Conservation (phyloP, 2,797 vertebrate species). For the Harpagifer antarcticus region DNA sequence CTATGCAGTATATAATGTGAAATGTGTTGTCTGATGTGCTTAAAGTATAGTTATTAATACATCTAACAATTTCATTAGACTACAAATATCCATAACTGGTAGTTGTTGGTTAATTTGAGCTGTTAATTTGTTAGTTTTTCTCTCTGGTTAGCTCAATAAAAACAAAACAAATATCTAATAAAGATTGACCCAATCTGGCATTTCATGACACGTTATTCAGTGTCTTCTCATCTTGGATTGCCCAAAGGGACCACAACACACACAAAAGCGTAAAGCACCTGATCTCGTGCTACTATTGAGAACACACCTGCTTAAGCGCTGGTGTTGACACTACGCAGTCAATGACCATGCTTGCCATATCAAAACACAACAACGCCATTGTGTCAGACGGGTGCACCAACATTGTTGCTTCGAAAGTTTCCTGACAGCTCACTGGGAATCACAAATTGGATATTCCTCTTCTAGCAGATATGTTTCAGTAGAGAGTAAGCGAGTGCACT, state of each 20-base stretch:
- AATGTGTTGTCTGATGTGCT: constrained; percentile 1
- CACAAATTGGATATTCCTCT: constrained; percentile 15
- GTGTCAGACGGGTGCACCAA: constrained; percentile 45
- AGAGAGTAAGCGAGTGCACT: not conserved
- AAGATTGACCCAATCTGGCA: not conserved
- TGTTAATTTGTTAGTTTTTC: not conserved
- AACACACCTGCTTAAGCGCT: constrained; percentile 64
- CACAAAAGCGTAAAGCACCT: constrained; percentile 42
- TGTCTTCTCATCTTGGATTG: constrained; percentile 7
- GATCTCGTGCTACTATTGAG: constrained; percentile 65
- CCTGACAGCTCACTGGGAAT: constrained; percentile 17
- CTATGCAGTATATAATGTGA: constrained; percentile 5
- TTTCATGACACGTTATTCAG: constrained; percentile 1
- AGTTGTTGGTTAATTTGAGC: not conserved
- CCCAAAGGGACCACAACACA: not conserved
- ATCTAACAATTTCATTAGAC: not conserved
- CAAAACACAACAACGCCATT: constrained; percentile 77
- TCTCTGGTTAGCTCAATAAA: not conserved
- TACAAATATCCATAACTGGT: not conserved
- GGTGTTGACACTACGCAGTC: constrained; percentile 71
- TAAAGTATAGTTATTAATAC: not conserved
- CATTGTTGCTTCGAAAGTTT: constrained; percentile 43
- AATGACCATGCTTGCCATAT: constrained; percentile 66
- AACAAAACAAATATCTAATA: not conserved
- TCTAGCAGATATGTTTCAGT: constrained; percentile 4